These are phyloP conservation scores for Mobula hypostoma DNA, from an alignment of 2,113 vertebrate species.

Conservation along the genomic window DNA sequence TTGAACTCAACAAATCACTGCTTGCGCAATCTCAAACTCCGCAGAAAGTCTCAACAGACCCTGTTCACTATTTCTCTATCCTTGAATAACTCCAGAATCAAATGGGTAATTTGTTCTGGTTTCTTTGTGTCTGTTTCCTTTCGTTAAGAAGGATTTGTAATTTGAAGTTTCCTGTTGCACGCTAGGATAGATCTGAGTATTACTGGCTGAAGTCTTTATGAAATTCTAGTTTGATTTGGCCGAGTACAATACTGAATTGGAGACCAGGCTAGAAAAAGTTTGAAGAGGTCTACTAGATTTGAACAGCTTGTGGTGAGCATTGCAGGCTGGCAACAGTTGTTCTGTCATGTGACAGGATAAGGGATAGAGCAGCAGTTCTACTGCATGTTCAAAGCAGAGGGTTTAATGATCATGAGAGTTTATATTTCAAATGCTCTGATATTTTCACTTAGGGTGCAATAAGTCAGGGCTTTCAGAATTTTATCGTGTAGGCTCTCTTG, in stretches of 20 bases:
- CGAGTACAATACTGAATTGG: background rate
- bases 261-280: background rate
- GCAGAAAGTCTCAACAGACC: too few relatives aligned
- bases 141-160: background rate
- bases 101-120: background rate
- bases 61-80: too few relatives aligned
- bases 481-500: background rate
- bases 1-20: too few relatives aligned
- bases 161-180: background rate
- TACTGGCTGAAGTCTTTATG: background rate
- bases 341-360: slow-evolving; percentile 3
- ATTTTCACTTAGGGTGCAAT: background rate
- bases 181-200: background rate
- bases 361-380: background rate
- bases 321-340: background rate
- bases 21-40: too few relatives aligned
- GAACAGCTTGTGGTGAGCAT: background rate
- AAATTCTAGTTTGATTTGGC: background rate
- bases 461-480: background rate
- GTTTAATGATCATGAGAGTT: background rate
- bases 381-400: background rate
- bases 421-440: background rate
- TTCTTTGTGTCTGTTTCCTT: background rate
- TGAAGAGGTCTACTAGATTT: background rate
- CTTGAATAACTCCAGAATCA: background rate